Percentiles rank a stretch among this genome's conserved stretches.
Conservation (phyloP, 64 coral and sea anemone genomes). For the Anthopleura sola region DNA sequence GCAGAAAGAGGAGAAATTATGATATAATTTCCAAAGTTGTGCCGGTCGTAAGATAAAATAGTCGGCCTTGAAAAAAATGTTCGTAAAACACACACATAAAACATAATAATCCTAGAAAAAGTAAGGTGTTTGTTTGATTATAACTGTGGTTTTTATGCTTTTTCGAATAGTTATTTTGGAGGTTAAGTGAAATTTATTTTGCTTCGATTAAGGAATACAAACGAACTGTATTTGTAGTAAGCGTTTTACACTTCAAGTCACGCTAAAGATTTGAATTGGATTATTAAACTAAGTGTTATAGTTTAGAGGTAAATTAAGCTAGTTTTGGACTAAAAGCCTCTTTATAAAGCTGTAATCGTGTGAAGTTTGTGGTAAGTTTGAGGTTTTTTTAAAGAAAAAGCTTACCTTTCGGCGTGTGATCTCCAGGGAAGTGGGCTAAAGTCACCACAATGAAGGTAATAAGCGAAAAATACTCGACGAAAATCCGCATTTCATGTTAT, state of each 20-base stretch:
- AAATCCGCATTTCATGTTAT: conserved; percentile 2
- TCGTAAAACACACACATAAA: not conserved
- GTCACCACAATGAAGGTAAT: not conserved
- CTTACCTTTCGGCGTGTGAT: conserved; percentile 25
- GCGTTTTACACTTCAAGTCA: not conserved
- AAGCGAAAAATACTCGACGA: not conserved
- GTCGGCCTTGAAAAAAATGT: not conserved
- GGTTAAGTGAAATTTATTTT: not conserved
- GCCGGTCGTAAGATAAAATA: not conserved
- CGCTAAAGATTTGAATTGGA: not conserved
- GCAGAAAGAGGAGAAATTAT: too few species aligned
- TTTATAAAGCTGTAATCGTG: not conserved
- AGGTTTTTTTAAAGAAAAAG: not conserved
- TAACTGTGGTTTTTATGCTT: not conserved
- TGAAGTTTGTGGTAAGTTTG: not conserved
- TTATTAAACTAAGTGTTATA: not conserved
- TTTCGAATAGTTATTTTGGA: not conserved
- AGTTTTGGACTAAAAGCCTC: not conserved
- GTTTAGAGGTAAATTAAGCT: not conserved
- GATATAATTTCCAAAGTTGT: too few species aligned
- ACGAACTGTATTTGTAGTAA: not conserved
- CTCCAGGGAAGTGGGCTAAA: not conserved
- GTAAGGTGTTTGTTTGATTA: not conserved
- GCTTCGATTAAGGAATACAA: not conserved
- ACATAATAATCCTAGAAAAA: not conserved